Evolutionary conservation across 2,797 vertebrate genomes (phyloP), one percentile per base, ranked within the genome.

Genomic region (Botia kubotai): DNA sequence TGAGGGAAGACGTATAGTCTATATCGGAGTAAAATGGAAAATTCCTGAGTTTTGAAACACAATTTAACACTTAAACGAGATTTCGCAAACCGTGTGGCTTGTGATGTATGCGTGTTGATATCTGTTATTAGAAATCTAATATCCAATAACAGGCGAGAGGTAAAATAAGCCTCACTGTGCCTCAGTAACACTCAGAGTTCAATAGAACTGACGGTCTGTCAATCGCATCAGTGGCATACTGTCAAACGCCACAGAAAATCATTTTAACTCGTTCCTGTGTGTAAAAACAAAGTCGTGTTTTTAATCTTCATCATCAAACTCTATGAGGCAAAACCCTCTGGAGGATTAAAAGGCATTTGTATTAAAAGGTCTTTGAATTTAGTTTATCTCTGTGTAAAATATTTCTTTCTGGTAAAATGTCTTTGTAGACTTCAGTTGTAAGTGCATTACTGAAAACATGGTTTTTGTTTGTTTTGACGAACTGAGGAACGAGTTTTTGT

Each of bases 1-100:
- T 69, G 46, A 75, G 66, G 66, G 69, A 80, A 75, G 58, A 80
- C 16, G 57, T 77, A 86, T 84, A 66, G 69, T 82, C 72, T 67
- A 70, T 67, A 75, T 75, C 62, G 17, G 63, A 72, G n/a, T 78
- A 53, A 58, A 75, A 60, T 79, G 67, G 75, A 72, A 72, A 21
- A 46, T 65, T 48, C 21, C 26, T 23, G 53, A 84, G n/a, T 68
- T 67, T 75, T 77, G 60, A 57, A 66, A 57, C 29, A 65, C 17
- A 65, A 65, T 65, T 65, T 65, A 36, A 33, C 62, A 65, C 33
- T 65, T 65, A 65, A 65, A 36, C 26, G 14, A 65, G 62, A 65
- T 36, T 65, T 65, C 17, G 26, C 14, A 36, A 36, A 65, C 14
- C 29, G 4, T 57, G 53, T 17, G 62, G 62, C 13, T 7, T 13